phyloP scores from a whole-genome alignment of 2,888 invertebrate genomes.

The Harpalus rufipes region DNA sequence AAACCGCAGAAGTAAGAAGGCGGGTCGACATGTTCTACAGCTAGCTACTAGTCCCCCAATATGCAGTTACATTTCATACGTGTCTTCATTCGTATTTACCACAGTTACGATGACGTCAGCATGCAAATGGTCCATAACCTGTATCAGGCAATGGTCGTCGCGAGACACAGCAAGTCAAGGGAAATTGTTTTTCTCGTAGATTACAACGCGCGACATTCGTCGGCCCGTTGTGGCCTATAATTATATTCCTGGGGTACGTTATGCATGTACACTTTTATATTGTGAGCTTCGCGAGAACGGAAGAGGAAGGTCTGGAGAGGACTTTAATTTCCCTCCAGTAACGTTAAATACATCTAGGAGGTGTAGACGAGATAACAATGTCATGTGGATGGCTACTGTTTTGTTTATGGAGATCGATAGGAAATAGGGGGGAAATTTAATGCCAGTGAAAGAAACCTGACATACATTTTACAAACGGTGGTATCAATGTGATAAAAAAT shows the following conservation, averaged over 20 bases:
- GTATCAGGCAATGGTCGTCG: slow-evolving; percentile 17
- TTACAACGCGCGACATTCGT: slow-evolving; percentile 24
- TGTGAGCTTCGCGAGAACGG: background rate
- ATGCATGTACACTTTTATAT: slow-evolving; percentile 47
- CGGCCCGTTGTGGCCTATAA: slow-evolving; percentile 33
- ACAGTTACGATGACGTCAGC: slow-evolving; percentile 28
- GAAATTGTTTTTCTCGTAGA: slow-evolving; percentile 51
- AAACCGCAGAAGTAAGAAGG: slow-evolving; percentile 44
- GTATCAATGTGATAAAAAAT: too few species aligned
- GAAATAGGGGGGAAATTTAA: background rate
- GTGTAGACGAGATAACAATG: slow-evolving; percentile 9
- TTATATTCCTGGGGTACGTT: slow-evolving; percentile 45
- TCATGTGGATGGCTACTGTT: background rate
- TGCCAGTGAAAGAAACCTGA: background rate
- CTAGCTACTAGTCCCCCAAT: background rate
- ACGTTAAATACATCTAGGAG: slow-evolving; percentile 19
- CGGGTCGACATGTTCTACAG: background rate
- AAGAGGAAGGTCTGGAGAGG: background rate
- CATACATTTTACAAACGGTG: too few species aligned
- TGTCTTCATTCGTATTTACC: slow-evolving; percentile 29
- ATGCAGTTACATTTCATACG: slow-evolving; percentile 31
- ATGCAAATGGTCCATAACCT: slow-evolving; percentile 47
- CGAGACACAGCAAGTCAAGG: slow-evolving; percentile 6
- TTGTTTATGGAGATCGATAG: background rate
- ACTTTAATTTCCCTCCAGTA: slow-evolving; percentile 36